phyloP scores from a whole-genome alignment of 2,113 vertebrate genomes.

The Stercorarius parasiticus region DNA sequence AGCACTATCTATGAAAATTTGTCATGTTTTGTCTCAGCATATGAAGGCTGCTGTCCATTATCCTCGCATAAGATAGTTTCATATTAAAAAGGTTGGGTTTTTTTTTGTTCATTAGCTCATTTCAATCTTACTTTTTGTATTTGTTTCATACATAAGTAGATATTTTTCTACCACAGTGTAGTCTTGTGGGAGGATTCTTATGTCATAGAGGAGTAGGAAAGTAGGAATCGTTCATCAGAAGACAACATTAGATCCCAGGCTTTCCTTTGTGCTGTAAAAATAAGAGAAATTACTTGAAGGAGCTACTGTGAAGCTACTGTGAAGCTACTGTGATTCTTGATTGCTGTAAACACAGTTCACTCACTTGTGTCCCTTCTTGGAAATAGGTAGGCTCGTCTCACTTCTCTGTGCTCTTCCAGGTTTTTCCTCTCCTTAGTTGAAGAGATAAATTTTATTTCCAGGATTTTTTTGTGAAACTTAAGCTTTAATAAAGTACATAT shows the following conservation, averaged over 20 bases:
- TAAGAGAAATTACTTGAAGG: background rate
- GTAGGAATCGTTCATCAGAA: background rate
- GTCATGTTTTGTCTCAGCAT: background rate
- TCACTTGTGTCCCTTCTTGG: background rate
- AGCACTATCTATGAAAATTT: background rate
- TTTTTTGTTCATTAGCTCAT: background rate
- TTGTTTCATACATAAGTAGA: background rate
- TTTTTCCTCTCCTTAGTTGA: background rate
- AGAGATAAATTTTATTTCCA: background rate
- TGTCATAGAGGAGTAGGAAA: background rate
- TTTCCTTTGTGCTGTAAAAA: background rate
- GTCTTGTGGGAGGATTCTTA: background rate
- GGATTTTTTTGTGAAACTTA: background rate
- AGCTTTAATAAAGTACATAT: background rate
- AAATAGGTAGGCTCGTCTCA: background rate
- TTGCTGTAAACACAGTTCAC: background rate
- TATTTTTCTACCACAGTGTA: background rate
- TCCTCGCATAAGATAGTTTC: background rate
- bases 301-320: background rate
- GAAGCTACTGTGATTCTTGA: background rate
- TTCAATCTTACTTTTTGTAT: background rate
- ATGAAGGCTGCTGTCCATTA: background rate
- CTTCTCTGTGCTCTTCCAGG: background rate
- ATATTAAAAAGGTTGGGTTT: background rate
- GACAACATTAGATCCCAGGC: background rate